phyloP scores from a whole-genome alignment of 2,113 vertebrate genomes.

The Ctenomys sociabilis region DNA sequence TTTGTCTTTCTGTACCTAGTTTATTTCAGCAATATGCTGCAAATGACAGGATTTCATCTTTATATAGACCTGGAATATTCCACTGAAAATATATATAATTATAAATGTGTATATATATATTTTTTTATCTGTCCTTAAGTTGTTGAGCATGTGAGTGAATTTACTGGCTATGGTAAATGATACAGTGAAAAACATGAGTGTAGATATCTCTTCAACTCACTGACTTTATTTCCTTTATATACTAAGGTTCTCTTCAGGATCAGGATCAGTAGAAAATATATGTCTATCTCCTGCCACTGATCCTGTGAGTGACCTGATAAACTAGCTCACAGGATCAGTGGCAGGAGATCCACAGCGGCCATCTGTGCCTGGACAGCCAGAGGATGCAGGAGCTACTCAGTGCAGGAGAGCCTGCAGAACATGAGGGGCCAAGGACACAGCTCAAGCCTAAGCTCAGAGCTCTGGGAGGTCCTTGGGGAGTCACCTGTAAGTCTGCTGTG shows the following conservation, averaged over 20 bases:
- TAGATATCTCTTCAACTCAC: background rate
- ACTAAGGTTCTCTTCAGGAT: background rate
- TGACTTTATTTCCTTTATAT: background rate
- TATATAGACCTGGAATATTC: background rate
- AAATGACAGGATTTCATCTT: background rate
- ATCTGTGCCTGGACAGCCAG: background rate
- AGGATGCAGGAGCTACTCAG: background rate
- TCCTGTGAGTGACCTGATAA: too few relatives aligned
- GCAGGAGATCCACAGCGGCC: background rate
- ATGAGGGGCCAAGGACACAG: background rate
- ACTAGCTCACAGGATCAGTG: background rate
- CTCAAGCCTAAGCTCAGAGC: background rate
- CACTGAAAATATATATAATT: background rate
- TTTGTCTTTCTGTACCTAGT: background rate
- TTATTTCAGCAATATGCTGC: background rate
- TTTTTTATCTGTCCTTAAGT: background rate
- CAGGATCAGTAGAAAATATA: background rate
- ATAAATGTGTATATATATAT: background rate
- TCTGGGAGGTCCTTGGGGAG: background rate
- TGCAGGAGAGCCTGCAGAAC: background rate
- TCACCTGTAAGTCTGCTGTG: background rate
- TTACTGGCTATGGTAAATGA: background rate
- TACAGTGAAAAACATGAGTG: background rate
- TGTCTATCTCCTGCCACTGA: too few relatives aligned
- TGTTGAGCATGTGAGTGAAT: background rate